A percentile compares a stretch with the other conserved stretches of the same genome.
These are phyloP conservation scores for Laodelphax striatellus DNA, from an alignment of 1,140 invertebrate genomes.

Conservation along the genomic window DNA sequence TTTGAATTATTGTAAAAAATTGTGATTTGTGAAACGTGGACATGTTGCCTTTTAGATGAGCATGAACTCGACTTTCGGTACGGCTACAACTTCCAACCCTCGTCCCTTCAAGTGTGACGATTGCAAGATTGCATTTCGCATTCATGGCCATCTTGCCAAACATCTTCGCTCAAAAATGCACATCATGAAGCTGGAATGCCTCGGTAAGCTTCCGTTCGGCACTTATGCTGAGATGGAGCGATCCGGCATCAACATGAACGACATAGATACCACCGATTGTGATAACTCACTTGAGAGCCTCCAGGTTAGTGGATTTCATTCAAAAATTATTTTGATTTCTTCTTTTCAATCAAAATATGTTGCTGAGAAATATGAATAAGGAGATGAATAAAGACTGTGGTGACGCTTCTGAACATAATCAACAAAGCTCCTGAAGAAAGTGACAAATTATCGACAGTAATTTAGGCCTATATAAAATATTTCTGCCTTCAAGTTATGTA, in stretches of 20 bases:
- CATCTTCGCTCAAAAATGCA: conserved; percentile 95
- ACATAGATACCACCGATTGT: conserved; percentile 89
- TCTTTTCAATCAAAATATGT: too few relatives aligned
- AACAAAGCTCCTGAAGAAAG: too few relatives aligned
- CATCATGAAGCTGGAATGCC: conserved; percentile 86
- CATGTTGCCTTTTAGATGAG: conserved; percentile 34
- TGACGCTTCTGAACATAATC: too few relatives aligned
- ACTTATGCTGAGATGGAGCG: conserved; percentile 90
- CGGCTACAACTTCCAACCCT: conserved; percentile 76
- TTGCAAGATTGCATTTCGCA: conserved; percentile 91
- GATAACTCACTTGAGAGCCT: conserved; percentile 81
- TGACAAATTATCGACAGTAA: too few relatives aligned
- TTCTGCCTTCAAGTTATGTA: too few relatives aligned
- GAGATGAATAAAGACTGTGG: too few relatives aligned
- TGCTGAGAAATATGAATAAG: too few relatives aligned
- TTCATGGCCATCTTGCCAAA: conserved; percentile 91
- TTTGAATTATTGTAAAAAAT: too few relatives aligned
- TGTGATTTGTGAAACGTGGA: too few relatives aligned
- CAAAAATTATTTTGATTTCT: too few relatives aligned
- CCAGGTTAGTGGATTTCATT: conserved; percentile 44
- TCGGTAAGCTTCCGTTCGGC: conserved; percentile 89
- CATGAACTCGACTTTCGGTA: conserved; percentile 77
- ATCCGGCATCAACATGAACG: conserved; percentile 77
- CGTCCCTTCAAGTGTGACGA: conserved; percentile 89
- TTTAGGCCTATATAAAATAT: too few relatives aligned